These are phyloP conservation scores for Drosophila bunnanda DNA, from an alignment of 2,888 invertebrate species.

Conservation along the genomic window DNA sequence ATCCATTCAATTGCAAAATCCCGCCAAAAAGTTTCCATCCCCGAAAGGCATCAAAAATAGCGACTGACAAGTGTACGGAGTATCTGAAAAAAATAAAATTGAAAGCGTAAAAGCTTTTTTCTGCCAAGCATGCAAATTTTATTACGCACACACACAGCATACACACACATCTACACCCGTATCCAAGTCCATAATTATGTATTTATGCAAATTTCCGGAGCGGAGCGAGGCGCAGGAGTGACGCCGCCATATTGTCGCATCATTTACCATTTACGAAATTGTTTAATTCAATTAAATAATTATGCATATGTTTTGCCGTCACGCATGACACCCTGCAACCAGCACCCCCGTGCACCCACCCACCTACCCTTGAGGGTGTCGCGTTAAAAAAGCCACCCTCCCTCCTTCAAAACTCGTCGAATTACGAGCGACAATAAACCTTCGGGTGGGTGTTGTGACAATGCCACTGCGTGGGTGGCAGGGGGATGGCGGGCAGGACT, in stretches of 20 bases:
- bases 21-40: conserved; percentile 21
- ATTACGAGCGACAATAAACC: conserved; percentile 75
- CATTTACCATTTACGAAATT: conserved; percentile 83
- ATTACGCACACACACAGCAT: conserved; percentile 15
- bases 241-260: conserved; percentile 75
- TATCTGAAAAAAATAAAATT: conserved; percentile 10
- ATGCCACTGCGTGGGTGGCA: conserved; percentile 13
- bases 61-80: conserved; percentile 30
- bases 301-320: conserved; percentile 77
- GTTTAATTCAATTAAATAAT: conserved; percentile 83
- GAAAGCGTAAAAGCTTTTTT: conserved; percentile 48
- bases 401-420: conserved; percentile 42
- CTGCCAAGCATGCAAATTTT: conserved; percentile 54
- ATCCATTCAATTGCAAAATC: conserved; percentile 28
- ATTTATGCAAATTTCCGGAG: conserved; percentile 73
- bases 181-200: conserved; percentile 71
- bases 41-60: conserved; percentile 23
- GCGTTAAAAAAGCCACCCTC: conserved; percentile 65
- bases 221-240: conserved; percentile 39
- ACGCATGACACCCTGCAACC: conserved; percentile 64
- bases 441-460: conserved; percentile 33
- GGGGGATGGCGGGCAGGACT: neutral
- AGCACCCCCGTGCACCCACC: conserved; percentile 8
- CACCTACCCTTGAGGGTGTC: conserved; percentile 34
- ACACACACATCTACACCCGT: neutral